These are phyloP conservation scores for Hecatera dysodea DNA, from an alignment of 2,888 invertebrate genomes.

Conservation along the genomic window DNA sequence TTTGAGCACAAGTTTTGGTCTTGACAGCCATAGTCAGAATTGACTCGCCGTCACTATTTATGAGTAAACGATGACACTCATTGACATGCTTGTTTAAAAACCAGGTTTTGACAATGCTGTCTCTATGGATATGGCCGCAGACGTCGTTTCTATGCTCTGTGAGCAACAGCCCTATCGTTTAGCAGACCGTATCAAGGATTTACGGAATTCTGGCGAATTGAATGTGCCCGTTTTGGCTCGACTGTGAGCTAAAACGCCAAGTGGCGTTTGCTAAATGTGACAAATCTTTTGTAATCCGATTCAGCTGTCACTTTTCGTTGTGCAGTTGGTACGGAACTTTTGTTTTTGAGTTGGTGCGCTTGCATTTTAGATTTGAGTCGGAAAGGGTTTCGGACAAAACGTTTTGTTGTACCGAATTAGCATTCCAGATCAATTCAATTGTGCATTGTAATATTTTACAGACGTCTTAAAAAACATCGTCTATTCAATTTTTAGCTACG, in stretches of 20 bases:
- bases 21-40: no score
- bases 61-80: no score
- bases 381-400: neutral
- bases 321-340: conserved; percentile 6
- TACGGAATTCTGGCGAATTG: conserved; percentile 2
- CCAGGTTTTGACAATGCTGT: no score
- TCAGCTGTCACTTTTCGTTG: neutral
- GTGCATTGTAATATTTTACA: neutral
- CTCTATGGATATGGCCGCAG: neutral
- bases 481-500: no score
- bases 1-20: no score
- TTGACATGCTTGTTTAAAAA: no score
- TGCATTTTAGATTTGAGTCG: neutral
- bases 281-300: conserved; percentile 14
- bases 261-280: neutral
- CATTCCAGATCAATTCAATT: neutral
- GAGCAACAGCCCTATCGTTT: neutral
- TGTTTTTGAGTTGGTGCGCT: conserved; percentile 1
- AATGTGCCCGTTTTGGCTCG: neutral
- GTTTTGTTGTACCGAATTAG: neutral
- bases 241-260: neutral
- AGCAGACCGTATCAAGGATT: conserved; percentile 19
- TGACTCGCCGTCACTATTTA: no score
- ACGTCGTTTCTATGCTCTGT: neutral
- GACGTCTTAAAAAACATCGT: no score